Conservation (phyloP, 2,888 invertebrate genomes). For the Caenorhabditis angaria region DNA sequence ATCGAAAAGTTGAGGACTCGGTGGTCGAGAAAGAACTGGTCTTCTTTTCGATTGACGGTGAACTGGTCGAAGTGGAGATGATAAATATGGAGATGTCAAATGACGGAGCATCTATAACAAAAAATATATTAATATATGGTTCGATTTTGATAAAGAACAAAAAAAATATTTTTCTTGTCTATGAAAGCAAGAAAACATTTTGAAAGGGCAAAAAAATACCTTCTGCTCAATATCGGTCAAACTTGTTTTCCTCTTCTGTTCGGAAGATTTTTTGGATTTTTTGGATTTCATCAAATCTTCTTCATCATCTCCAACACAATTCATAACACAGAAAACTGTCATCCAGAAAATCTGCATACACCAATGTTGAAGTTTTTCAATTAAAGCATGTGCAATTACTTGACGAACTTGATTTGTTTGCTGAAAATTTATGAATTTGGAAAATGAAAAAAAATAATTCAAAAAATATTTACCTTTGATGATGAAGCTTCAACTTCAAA, state of each 20-base stretch:
- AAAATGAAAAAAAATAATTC: not conserved
- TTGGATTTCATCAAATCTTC: constrained; percentile 12
- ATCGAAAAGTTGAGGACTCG: constrained; percentile 70
- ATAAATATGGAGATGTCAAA: constrained; percentile 61
- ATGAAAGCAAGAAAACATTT: too few relatives aligned
- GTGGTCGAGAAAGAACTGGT: constrained; percentile 64
- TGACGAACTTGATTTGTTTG: constrained; percentile 29
- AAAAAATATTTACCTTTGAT: not conserved
- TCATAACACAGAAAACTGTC: constrained; percentile 66
- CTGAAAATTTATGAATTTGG: constrained; percentile 5
- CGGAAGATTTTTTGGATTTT: constrained; percentile 5
- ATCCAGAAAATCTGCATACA: constrained; percentile 70
- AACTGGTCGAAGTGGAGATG: constrained; percentile 55
- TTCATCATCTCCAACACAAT: constrained; percentile 58
- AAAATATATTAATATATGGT: not conserved
- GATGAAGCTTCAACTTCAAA: constrained; percentile 11
- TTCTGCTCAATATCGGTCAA: constrained; percentile 52
- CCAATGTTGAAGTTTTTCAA: constrained; percentile 48
- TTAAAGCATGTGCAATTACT: constrained; percentile 36
- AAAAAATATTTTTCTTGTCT: not conserved
- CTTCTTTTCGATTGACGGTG: constrained; percentile 43
- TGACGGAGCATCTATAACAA: constrained; percentile 69
- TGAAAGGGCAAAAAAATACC: constrained; percentile 15
- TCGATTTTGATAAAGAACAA: constrained; percentile 6
- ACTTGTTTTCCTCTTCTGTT: constrained; percentile 25